Base-by-base conservation (phyloP, 2,888 invertebrate genomes). In the Caenorhabditis afra region DNA sequence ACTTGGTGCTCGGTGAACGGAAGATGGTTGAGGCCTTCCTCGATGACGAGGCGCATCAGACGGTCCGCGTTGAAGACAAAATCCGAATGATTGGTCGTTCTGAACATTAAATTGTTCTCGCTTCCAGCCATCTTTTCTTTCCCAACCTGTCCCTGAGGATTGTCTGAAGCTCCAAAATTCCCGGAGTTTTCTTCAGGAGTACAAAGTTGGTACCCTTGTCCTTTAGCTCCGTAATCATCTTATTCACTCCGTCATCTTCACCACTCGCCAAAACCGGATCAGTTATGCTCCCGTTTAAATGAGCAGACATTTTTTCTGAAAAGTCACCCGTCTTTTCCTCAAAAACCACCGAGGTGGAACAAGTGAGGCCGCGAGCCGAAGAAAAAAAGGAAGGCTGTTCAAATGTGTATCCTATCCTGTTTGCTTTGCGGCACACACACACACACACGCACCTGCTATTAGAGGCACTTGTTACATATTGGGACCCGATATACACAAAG, bases 31-130 rank as follows among this genome's bases (percentile, higher is more conserved):
- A 99, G 92, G 82, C 97, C 97, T 47, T 98, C 98, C 91, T 99
- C 99, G 79, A 99, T 97, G 0, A 99, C 97, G 44, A 99, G 92
- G 3, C 99, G 94, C 89, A 99, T 99, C 91, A 99, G 92, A 82
- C 99, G 94, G 91, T 99, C 99, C 0, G 98, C 98, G 91, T 96
- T 97, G 92, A 99, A 99, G 91, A 98, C 97, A 91, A 99, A 99
- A 91, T 99, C 98, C 92, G 95, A 96, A 85, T 96, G 93, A 2
- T 94, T 92, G 23, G 97, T 97, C 87, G 94, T 95, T 91, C 97
- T 98, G 91, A 14, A 44, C 12, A 45, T 3, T 5, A 7, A 29
- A 29, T 14, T 59, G 22, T 5, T 59, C 23, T 4, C 3, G 20
- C 50, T 14, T 22, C 22, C 20, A 11, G n/a, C n/a, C 35, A 49